Conservation (phyloP, 2,797 vertebrate species). For the Loriculus beryllinus region DNA sequence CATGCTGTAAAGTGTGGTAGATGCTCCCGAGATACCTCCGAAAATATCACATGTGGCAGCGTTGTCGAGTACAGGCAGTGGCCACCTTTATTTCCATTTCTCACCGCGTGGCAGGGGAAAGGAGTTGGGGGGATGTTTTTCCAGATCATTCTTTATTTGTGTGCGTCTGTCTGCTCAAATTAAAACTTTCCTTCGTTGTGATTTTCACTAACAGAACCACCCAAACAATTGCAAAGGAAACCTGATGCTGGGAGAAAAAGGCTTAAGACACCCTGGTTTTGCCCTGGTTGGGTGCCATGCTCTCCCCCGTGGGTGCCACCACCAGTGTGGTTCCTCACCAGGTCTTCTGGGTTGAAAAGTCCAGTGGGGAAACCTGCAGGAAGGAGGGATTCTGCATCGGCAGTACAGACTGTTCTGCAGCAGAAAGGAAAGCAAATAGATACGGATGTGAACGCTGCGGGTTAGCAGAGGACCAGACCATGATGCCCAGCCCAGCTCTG, state of each 20-base stretch:
- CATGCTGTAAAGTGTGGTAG: constrained; percentile 53
- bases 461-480: not conserved
- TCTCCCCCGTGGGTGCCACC: not conserved
- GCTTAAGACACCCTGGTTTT: not conserved
- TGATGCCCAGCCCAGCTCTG: rapidly evolving
- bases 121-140: constrained; percentile 41
- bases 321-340: not conserved
- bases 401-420: rapidly evolving
- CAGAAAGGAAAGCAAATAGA: not conserved
- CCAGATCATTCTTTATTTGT: not conserved
- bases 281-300: not conserved
- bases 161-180: not conserved
- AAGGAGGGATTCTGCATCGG: not conserved
- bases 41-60: not conserved
- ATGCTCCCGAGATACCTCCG: constrained; percentile 42
- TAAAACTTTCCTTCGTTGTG: not conserved
- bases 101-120: not conserved
- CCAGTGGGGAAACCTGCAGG: not conserved
- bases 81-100: constrained; percentile 57
- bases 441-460: not conserved
- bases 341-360: not conserved
- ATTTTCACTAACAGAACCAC: not conserved
- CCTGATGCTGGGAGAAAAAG: not conserved
- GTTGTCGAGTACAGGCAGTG: constrained; percentile 40
- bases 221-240: not conserved